Percentiles rank a stretch among this genome's conserved stretches.
Conservation (phyloP, 2,888 invertebrate genomes). For the Chorisops tibialis region DNA sequence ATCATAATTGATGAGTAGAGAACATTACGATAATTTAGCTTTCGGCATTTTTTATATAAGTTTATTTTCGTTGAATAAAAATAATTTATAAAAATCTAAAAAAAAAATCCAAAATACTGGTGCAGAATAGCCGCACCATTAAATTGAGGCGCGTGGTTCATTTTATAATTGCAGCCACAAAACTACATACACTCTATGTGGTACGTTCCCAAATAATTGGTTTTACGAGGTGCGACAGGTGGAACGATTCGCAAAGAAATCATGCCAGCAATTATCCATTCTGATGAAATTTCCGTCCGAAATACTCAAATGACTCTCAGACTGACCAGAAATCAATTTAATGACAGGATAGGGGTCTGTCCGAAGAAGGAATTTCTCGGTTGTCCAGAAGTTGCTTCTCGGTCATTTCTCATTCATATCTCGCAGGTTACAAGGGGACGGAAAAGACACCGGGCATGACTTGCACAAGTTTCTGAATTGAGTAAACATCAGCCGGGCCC, state of each 20-base stretch:
- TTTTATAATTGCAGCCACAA: background rate
- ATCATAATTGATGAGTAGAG: too few species aligned
- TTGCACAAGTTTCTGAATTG: conserved; percentile 4
- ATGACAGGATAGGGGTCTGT: conserved; percentile 23
- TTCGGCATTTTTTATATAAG: too few species aligned
- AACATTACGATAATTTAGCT: too few species aligned
- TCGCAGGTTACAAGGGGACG: background rate
- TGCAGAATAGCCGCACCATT: background rate
- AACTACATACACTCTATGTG: background rate
- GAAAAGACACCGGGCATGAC: conserved; percentile 9
- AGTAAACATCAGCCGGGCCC: background rate
- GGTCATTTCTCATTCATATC: conserved; percentile 13
- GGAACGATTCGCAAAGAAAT: conserved; percentile 22
- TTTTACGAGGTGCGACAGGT: conserved; percentile 18
- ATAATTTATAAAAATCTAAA: too few species aligned
- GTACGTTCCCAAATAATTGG: conserved; percentile 12
- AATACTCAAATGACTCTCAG: background rate
- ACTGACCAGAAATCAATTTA: conserved; percentile 20
- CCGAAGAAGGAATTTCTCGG: conserved; percentile 10
- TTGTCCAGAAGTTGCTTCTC: background rate
- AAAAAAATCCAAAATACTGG: too few species aligned
- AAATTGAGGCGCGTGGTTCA: conserved; percentile 14
- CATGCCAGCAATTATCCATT: conserved; percentile 10
- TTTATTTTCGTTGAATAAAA: too few species aligned
- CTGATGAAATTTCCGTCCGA: conserved; percentile 18